Evolutionary conservation across 2,113 vertebrate genomes (phyloP), one percentile per base, ranked within the genome.

Genomic region (Saguinus midas): DNA sequence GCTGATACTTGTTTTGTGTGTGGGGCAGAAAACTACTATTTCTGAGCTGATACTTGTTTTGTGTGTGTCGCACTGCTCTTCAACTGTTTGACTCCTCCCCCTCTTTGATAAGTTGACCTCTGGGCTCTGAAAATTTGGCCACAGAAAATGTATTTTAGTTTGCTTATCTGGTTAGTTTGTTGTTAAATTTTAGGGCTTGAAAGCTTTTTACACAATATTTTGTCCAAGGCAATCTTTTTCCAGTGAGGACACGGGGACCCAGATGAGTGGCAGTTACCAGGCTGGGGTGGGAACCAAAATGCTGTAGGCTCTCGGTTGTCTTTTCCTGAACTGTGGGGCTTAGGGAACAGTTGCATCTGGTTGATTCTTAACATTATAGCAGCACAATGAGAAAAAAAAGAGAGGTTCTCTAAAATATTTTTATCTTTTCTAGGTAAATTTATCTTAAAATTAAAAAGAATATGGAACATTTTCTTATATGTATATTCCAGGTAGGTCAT

Each of bases 381-480:
- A 87, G 43, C 37, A 90, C 52, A 35, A 9, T n/a, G 48, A 70
- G 80, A 21, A 21, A 5, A 2, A 43, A 57, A 61, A 61, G 18
- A 11, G 11, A 25, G 14, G 6, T 45, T 90, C 80, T 76, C 43
- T 66, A 45, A 88, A 84, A 57, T 55, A 85, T 11, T 58, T 48
- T 88, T 57, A 75, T 89, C 64, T 78, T 66, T 79, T 43, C n/a
- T 58, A 90, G 92, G 48, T 52, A 79, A 83, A 64, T 70, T 75
- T 50, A 81, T 8, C 11, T 57, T 78, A 48, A 81, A 91, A 85
- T 73, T 66, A 57, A 96, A 92, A 96, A 86, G 81, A n/a, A 48
- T 92, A 61, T 27, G 11, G 40, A 70, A 45, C 5, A 20, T 90
- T 86, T 76, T 68, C 48, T 52, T 48, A 45, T 55, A 57, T 64